Conservation (phyloP, 1,140 invertebrate genomes). For the Drosophila albomicans region DNA sequence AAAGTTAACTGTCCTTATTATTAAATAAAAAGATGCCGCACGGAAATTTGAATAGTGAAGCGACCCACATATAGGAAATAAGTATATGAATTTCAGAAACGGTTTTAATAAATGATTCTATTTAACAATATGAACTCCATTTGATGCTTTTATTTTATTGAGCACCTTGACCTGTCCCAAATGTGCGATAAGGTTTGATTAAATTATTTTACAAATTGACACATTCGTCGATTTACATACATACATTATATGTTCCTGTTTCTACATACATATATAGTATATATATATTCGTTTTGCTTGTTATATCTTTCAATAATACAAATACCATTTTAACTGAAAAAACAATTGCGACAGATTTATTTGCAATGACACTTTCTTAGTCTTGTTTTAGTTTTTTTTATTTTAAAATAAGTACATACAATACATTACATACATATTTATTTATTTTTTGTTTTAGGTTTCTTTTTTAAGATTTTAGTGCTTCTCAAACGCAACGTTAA, state of each 20-base stretch:
- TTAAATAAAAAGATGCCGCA: too few relatives aligned
- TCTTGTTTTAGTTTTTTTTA: neutral
- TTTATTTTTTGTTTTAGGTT: constrained; percentile 23
- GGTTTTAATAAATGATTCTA: constrained; percentile 41
- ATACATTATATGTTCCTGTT: constrained; percentile 51
- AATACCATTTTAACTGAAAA: constrained; percentile 19
- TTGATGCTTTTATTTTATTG: constrained; percentile 50
- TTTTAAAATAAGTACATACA: constrained; percentile 19
- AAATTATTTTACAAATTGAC: constrained; percentile 55
- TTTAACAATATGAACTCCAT: constrained; percentile 53
- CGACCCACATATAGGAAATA: neutral
- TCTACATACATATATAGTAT: constrained; percentile 23
- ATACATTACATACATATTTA: constrained; percentile 25
- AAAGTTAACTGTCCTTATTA: too few relatives aligned
- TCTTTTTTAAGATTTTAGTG: constrained; percentile 41
- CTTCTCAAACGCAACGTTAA: constrained; percentile 42
- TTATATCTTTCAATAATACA: constrained; percentile 34
- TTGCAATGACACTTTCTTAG: constrained; percentile 38
- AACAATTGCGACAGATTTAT: constrained; percentile 40
- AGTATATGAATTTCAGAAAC: constrained; percentile 9
- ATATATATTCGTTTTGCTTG: neutral
- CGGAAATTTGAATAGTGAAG: too few relatives aligned
- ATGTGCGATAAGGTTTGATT: constrained; percentile 52
- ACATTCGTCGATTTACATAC: constrained; percentile 53
- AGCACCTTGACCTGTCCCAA: constrained; percentile 56